phyloP scores from a whole-genome alignment of 2,888 invertebrate genomes.

The Harpalus rubripes region DNA sequence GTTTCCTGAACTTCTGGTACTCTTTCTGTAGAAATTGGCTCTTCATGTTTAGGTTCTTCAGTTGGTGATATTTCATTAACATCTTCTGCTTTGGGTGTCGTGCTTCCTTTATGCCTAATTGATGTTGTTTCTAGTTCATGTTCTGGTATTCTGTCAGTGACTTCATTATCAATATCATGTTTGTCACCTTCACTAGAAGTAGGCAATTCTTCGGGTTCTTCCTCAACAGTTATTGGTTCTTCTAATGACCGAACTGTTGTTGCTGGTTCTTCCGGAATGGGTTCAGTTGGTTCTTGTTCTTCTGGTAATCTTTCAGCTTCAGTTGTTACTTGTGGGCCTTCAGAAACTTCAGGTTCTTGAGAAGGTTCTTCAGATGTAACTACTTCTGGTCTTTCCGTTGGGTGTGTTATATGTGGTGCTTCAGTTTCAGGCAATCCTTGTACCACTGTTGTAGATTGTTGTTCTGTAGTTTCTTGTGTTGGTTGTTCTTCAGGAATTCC shows the following conservation, averaged over 20 bases:
- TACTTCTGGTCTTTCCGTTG: slow-evolving; percentile 53
- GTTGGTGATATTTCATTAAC: slow-evolving; percentile 50
- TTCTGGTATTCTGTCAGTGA: slow-evolving; percentile 52
- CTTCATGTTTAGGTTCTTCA: slow-evolving; percentile 46
- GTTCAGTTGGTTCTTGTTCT: slow-evolving; percentile 15
- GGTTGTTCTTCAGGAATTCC: slow-evolving; percentile 48
- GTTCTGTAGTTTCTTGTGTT: slow-evolving; percentile 56
- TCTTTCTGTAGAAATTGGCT: slow-evolving; percentile 67
- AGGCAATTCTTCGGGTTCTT: slow-evolving; percentile 12
- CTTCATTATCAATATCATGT: slow-evolving; percentile 58
- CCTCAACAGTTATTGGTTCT: slow-evolving; percentile 24
- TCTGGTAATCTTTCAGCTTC: slow-evolving; percentile 56
- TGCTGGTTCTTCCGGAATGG: slow-evolving; percentile 17
- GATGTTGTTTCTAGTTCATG: slow-evolving; percentile 58
- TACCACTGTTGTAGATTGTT: slow-evolving; percentile 3
- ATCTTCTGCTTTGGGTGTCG: slow-evolving; percentile 57
- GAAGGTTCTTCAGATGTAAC: slow-evolving; percentile 45
- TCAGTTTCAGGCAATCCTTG: slow-evolving; percentile 8
- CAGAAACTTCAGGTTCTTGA: slow-evolving; percentile 48
- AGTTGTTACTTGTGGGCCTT: slow-evolving; percentile 11
- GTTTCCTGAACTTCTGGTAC: slow-evolving; percentile 41
- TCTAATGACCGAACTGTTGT: slow-evolving; percentile 17
- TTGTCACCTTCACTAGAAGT: slow-evolving; percentile 51
- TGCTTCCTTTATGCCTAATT: slow-evolving; percentile 67
- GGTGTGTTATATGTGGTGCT: slow-evolving; percentile 68